Percentiles rank a stretch among this genome's conserved stretches.
Evolutionary conservation across 2,888 invertebrate genomes (phyloP).

Genomic region (Glaucopsyche alexis): DNA sequence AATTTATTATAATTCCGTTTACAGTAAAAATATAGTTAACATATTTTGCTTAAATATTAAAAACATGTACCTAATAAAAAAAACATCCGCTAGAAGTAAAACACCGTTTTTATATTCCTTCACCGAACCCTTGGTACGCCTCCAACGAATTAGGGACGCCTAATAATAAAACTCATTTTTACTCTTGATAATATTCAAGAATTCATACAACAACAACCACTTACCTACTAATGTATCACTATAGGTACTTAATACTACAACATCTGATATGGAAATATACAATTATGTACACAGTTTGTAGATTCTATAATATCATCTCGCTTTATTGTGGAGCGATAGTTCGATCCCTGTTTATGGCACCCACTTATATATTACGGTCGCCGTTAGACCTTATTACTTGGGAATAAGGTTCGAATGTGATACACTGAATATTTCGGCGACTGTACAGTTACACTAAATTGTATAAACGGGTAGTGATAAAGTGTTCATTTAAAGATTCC

Average conservation of each 20-base stretch:
- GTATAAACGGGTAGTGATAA: no score
- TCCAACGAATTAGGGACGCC: background rate
- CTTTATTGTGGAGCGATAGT: background rate
- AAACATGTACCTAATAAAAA: background rate
- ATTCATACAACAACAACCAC: background rate
- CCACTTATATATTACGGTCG: background rate
- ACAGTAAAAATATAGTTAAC: no score
- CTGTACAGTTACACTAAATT: no score
- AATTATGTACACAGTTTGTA: background rate
- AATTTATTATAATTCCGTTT: no score
- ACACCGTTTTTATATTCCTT: background rate
- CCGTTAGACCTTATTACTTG: no score
- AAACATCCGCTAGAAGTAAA: background rate
- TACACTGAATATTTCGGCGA: no score
- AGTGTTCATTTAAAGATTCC: no score
- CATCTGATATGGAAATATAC: background rate
- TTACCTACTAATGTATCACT: background rate
- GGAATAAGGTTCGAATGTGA: no score
- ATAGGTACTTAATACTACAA: no score
- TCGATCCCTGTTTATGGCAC: background rate
- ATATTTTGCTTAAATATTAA: no score
- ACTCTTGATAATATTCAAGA: background rate
- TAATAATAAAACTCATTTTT: background rate
- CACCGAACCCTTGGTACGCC: background rate
- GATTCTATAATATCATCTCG: background rate